These are phyloP conservation scores for Quadroppia sp. DNA, from an alignment of 2,888 invertebrate species.

Conservation along the genomic window DNA sequence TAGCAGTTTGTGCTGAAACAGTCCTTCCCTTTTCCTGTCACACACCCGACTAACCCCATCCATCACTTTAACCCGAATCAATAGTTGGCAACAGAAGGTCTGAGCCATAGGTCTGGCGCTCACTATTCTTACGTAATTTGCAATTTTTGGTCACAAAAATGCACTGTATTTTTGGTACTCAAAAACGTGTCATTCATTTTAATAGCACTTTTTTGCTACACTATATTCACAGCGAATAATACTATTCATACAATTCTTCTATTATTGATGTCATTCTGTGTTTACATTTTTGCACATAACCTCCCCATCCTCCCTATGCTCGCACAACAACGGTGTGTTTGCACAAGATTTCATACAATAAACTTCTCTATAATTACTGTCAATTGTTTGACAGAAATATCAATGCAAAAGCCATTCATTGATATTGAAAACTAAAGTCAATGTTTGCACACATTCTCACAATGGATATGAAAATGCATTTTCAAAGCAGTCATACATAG, in stretches of 20 bases:
- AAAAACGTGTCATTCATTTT: constrained; percentile 1
- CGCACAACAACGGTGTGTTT: too few relatives aligned
- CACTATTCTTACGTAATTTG: neutral
- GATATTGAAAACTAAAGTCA: too few relatives aligned
- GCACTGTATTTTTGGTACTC: neutral
- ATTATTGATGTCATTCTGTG: neutral
- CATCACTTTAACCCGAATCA: neutral
- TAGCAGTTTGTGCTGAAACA: neutral
- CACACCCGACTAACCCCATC: constrained; percentile 13
- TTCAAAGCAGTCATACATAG: too few relatives aligned
- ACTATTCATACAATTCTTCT: neutral
- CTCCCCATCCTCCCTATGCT: too few relatives aligned
- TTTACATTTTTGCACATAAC: neutral
- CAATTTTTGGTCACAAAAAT: neutral
- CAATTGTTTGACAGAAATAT: too few relatives aligned
- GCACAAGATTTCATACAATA: too few relatives aligned
- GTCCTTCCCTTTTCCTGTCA: constrained; percentile 12
- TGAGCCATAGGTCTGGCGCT: neutral
- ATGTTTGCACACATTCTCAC: too few relatives aligned
- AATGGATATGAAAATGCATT: too few relatives aligned
- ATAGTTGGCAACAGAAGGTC: constrained; percentile 14
- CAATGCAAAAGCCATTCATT: too few relatives aligned
- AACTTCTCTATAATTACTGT: too few relatives aligned
- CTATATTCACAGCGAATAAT: neutral
- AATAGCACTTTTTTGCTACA: neutral